A percentile compares a stretch with the other conserved stretches of the same genome.
These are phyloP conservation scores for Podargus strigoides DNA, from an alignment of 2,797 vertebrate genomes.

Conservation along the genomic window DNA sequence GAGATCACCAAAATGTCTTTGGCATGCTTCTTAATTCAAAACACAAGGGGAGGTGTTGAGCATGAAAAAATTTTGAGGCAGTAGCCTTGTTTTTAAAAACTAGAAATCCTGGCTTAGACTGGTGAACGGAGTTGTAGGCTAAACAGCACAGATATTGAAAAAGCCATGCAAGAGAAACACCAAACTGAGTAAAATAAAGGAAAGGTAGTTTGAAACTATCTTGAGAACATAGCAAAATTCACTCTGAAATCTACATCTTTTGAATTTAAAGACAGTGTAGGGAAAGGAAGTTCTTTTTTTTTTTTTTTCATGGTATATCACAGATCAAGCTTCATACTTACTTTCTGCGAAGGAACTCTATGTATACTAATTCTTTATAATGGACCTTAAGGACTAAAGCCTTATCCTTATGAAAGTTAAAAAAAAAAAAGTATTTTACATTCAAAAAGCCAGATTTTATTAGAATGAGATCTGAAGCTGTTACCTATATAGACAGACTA, in stretches of 20 bases:
- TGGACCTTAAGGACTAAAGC: background rate
- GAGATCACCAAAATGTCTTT: too few relatives aligned
- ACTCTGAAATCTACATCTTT: background rate
- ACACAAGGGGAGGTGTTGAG: too few relatives aligned
- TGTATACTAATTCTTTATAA: background rate
- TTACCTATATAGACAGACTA: background rate
- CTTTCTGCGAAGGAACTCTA: background rate
- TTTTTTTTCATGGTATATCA: background rate
- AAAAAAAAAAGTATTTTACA: accelerated
- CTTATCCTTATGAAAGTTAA: background rate
- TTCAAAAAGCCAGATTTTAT: background rate
- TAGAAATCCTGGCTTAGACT: too few relatives aligned
- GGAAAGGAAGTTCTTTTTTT: background rate
- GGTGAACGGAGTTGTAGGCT: too few relatives aligned
- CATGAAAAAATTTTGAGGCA: too few relatives aligned
- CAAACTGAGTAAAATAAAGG: too few relatives aligned
- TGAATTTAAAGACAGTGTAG: background rate
- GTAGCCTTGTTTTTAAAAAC: too few relatives aligned
- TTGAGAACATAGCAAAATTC: too few relatives aligned
- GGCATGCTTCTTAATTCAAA: too few relatives aligned
- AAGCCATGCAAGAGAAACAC: too few relatives aligned
- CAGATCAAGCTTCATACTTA: background rate
- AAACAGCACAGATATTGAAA: too few relatives aligned
- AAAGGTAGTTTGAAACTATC: too few relatives aligned
- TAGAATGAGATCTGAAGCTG: background rate